Percentiles rank a stretch among this genome's conserved stretches.
These are phyloP conservation scores for Alentia gelatinosa DNA, from an alignment of 2,888 invertebrate genomes.

Conservation along the genomic window DNA sequence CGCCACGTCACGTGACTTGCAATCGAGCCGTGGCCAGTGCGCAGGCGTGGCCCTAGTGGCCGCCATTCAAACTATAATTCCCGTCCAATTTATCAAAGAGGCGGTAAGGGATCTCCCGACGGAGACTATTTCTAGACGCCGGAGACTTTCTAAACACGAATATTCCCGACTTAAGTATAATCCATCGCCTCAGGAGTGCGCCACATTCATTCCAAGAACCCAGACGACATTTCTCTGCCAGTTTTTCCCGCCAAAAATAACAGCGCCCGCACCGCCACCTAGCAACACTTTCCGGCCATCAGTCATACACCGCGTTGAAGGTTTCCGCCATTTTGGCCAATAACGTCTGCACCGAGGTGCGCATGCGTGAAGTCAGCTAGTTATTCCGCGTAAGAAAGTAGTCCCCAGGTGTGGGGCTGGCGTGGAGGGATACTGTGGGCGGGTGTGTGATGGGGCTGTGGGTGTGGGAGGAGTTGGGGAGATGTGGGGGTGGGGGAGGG, in stretches of 20 bases:
- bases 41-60: not conserved
- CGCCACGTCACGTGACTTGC: not conserved
- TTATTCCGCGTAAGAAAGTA: not conserved
- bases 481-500: no score
- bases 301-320: no score
- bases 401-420: not conserved
- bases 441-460: no score
- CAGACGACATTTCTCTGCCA: no score
- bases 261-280: not conserved
- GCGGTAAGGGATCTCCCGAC: not conserved
- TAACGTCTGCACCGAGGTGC: not conserved
- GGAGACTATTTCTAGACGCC: not conserved
- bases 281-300: not conserved
- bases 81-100: not conserved
- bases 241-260: no score
- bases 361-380: not conserved
- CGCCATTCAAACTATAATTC: not conserved
- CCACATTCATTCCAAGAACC: not conserved
- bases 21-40: not conserved
- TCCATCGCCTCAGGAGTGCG: not conserved
- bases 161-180: not conserved
- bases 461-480: no score
- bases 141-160: not conserved
- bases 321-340: no score
- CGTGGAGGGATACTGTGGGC: not conserved